Conservation (phyloP, 2,113 vertebrate species). For the Cettia cetti region DNA sequence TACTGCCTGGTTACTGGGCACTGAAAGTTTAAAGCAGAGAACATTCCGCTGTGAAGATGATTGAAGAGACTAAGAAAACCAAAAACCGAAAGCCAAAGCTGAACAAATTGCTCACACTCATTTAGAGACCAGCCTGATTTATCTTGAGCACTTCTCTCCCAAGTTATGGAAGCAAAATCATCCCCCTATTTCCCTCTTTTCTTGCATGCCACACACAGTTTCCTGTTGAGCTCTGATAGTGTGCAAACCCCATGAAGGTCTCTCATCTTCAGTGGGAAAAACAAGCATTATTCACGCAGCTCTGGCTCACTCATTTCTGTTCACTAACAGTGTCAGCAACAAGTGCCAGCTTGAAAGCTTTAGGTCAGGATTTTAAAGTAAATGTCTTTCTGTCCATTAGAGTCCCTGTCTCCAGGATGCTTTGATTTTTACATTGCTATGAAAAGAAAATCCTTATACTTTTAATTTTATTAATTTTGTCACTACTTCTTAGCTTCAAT, state of each 20-base stretch:
- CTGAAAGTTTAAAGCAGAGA: neutral
- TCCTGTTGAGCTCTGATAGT: neutral
- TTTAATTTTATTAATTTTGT: neutral
- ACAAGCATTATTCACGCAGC: neutral
- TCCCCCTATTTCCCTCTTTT: neutral
- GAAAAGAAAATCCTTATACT: neutral
- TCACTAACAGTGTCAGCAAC: neutral
- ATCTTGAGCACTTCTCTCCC: neutral
- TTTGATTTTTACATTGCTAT: neutral
- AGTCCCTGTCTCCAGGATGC: neutral
- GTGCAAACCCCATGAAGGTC: neutral
- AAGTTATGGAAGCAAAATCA: rapidly evolving
- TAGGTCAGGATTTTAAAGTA: neutral
- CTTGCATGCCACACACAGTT: neutral
- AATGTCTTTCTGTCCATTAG: neutral
- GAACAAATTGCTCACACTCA: neutral
- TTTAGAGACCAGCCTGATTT: neutral
- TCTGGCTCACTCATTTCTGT: neutral
- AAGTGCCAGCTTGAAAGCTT: neutral
- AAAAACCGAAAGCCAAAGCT: neutral
- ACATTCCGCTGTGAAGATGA: neutral
- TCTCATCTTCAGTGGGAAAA: neutral
- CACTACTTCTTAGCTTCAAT: neutral
- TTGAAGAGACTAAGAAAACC: neutral
- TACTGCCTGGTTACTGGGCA: neutral